Conservation (phyloP, 2,888 invertebrate genomes). For the Xanthia icteritia region DNA sequence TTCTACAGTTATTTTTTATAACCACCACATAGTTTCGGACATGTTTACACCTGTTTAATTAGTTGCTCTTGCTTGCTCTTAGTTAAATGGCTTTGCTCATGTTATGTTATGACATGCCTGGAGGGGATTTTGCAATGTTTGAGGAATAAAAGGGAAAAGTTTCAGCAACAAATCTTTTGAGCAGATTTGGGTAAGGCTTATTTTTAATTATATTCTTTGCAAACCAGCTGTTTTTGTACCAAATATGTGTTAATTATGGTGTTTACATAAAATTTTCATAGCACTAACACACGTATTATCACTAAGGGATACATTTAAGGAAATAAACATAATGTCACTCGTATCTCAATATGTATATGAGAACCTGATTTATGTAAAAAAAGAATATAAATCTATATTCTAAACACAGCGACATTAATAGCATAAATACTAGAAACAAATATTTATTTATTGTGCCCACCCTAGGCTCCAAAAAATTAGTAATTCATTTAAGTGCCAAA, state of each 20-base stretch:
- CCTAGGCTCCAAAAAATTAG: too few relatives aligned
- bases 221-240: not conserved
- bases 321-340: too few relatives aligned
- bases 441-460: too few relatives aligned
- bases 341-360: too few relatives aligned
- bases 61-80: slow-evolving; percentile 43
- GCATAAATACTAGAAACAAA: too few relatives aligned
- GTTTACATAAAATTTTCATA: not conserved
- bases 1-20: not conserved
- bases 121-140: slow-evolving; percentile 29
- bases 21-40: slow-evolving; percentile 27
- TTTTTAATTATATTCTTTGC: not conserved
- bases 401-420: too few relatives aligned
- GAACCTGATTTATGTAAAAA: too few relatives aligned
- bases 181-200: not conserved
- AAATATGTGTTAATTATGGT: not conserved
- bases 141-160: slow-evolving; percentile 13
- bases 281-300: not conserved
- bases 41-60: slow-evolving; percentile 59
- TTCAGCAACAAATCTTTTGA: not conserved
- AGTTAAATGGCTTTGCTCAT: slow-evolving; percentile 45
- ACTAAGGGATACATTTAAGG: too few relatives aligned
- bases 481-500: too few relatives aligned
- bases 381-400: too few relatives aligned
- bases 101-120: slow-evolving; percentile 42